Base-by-base conservation (phyloP, 1,140 invertebrate genomes). In the Drosophila watanabei region DNA sequence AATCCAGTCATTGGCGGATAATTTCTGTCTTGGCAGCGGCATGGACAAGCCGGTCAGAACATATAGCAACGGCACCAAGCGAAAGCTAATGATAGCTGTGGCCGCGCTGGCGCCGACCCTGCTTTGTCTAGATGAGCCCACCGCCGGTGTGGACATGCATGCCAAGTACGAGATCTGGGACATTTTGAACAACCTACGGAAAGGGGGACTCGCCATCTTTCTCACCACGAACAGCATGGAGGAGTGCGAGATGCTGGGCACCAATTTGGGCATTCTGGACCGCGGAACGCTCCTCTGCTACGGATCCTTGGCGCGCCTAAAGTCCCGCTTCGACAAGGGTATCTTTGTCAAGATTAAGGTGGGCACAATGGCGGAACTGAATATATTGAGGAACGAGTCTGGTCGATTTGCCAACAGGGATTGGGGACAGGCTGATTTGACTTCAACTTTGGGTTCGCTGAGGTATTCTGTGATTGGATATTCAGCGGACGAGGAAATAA, bases 81-180 rank as follows among this genome's bases (percentile, higher is more conserved):
- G 97, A 52, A 98, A 98, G 94, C 94, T 98, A 35, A 97, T 96
- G 75, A 98, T 97, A 88, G 97, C 97, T 20, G 95, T 98, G 94
- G 96, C 97, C 2, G 97, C 98, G 95, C 46, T 92, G 33, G 62
- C 60, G 5, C 97, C 97, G 2, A 95, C 95, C 43, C 94, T 98
- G 3, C 96, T 98, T 37, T 94, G 98, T 32, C 94, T 99, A 89
- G 98, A 99, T 92, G 98, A 98, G 92, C 98, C 98, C 4, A 98
- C 97, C 62, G 97, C 97, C 33, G 98, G 98, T 33, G 97, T 99
- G 96, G 98, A 99, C 94, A 97, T 98, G 4, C 94, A 96, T 37
- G 97, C 97, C 56, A 97, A 98, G 92, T 94, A 97, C 66, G 98
- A 98, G 92, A 94, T 99, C 5, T 99, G 98, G 98, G 96, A 98